Evolutionary conservation across 2,888 invertebrate genomes (phyloP), one percentile per base, ranked within the genome.

Genomic region (Cepaea hortensis): DNA sequence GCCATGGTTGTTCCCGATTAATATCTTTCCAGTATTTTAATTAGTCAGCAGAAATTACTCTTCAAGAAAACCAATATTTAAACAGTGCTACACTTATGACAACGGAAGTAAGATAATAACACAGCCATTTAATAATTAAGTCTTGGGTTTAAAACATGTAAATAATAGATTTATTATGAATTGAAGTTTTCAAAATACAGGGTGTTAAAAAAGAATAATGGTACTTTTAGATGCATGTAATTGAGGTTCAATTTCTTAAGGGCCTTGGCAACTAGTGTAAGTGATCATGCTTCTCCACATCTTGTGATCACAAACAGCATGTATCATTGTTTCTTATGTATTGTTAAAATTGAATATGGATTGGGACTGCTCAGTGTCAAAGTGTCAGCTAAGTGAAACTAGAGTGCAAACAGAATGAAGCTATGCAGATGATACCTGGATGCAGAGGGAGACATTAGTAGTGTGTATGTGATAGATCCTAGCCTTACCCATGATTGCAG

Each of bases 1-100:
- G 86, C 61, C 86, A 86, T 86, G 50, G 3, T 86, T 61, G 72
- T 7, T 62, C 48, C 62, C 46, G 7, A n/a, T 68, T 70, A 20
- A n/a, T 55, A 4, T 23, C 79, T 46, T 48, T 46, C 18, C 48
- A 35, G n/a, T 61, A 35, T 62, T 79, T 13, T 3, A n/a, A 9
- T 79, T 11, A 79, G 23, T 61, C 50, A n/a, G 11, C 18, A n/a
- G 18, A 18, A 79, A 46, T 46, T 7, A 48, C 46, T 50, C 18
- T 48, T 75, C 48, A 48, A 75, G 9, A 18, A 46, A 48, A n/a
- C 68, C 68, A 68, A 18, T n/a, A 68, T 20, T 68, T 15, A 9
- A n/a, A n/a, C 6, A 15, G 20, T 15, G n/a, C 6, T 68, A 20
- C 6, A 5, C 18, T 18, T 20, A 68, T n/a, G 68, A 35, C 35